Evolutionary conservation across 2,888 invertebrate species (phyloP), one percentile per base, ranked within the genome.

Genomic region (Salpingus planirostris): DNA sequence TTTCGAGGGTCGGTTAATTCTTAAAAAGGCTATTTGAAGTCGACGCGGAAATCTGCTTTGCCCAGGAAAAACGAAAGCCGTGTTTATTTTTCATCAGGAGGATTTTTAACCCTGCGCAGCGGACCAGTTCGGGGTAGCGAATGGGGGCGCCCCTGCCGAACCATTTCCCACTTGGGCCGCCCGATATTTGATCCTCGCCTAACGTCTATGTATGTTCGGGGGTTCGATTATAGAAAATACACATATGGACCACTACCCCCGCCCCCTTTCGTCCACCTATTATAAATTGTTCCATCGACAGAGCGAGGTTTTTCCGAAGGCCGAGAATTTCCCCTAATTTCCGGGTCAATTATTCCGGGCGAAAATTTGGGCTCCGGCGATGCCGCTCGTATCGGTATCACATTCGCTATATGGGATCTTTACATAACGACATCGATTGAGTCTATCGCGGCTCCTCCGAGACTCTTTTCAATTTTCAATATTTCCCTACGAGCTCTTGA

Each of bases 381-480:
- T n/a, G n/a, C n/a, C n/a, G n/a, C n/a, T n/a, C 8, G 18, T 7
- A 41, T 39, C 42, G 36, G 52, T 52, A 55, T 56, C 55, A 51
- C 52, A 50, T 55, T 55, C 53, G 44, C 48, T 53, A 53, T 46
- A 52, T 48, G 49, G 49, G 51, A 55, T 57, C 55, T 57, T 54
- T 54, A 54, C 56, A 56, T 59, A 60, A 57, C 58, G 55, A 59
- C 58, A 54, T 58, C 62, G 62, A 62, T 62, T 60, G 59, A 59
- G 58, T 60, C 59, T 59, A 60, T 60, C 59, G 59, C 54, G 53
- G 55, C 54, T 57, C 59, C 57, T 54, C 52, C 49, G 59, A 55
- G 59, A 58, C 59, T 62, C 62, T 63, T 64, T 65, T 65, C 65
- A 64, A 65, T 64, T 64, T 65, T 64, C 65, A 63, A 65, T 64